Conservation (phyloP, 2,888 invertebrate genomes). For the Cinara cedri region DNA sequence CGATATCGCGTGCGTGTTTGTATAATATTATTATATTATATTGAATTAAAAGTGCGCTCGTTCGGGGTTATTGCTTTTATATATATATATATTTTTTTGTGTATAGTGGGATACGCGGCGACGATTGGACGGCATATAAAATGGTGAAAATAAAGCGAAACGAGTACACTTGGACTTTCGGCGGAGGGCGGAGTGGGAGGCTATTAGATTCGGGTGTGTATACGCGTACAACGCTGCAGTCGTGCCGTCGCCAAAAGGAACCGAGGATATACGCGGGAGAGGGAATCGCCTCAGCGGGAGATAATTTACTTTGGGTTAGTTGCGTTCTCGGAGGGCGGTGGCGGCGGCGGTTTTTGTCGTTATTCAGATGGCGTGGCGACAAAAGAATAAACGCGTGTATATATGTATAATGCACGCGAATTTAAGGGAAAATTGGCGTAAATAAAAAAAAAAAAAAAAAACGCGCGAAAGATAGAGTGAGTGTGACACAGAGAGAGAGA, state of each 20-base stretch:
- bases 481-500: neutral
- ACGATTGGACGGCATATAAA: neutral
- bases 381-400: slow-evolving; percentile 15
- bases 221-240: neutral
- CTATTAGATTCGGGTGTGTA: no score
- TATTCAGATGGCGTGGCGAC: slow-evolving; percentile 23
- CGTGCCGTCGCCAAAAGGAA: slow-evolving; percentile 30
- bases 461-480: neutral
- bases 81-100: no score
- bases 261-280: neutral
- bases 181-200: neutral
- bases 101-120: neutral
- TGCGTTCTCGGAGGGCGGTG: slow-evolving; percentile 6
- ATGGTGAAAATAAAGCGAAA: neutral
- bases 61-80: slow-evolving; percentile 5
- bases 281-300: slow-evolving; percentile 42
- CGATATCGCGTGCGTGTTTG: no score
- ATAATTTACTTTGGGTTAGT: slow-evolving; percentile 50
- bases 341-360: neutral
- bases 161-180: slow-evolving; percentile 9
- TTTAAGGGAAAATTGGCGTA: slow-evolving; percentile 18
- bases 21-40: neutral
- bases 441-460: slow-evolving; percentile 31
- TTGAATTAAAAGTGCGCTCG: slow-evolving; percentile 20
- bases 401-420: neutral